Base-by-base conservation (phyloP, 2,113 vertebrate species). In the Scartelaos histophorus region DNA sequence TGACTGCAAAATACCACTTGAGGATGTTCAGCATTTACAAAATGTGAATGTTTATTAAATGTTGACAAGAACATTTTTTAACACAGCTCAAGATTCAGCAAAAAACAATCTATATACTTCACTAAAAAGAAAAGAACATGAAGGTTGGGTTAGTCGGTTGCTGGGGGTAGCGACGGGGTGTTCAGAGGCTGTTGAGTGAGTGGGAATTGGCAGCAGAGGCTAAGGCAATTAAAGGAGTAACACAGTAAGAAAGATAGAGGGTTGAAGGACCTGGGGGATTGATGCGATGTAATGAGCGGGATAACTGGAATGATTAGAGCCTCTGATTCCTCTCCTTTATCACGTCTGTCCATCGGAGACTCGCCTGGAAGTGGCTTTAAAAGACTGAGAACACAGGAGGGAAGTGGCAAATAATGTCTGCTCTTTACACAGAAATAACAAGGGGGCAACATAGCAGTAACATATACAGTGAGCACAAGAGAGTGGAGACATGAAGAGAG, bases 31-130 rank as follows among this genome's bases (percentile, higher is more conserved):
- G 87, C 90, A 88, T 86, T 92, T 93, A 91, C 82, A 93, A 93
- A 93, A 93, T 90, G 91, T 90, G 92, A 92, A 92, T 90, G 88
- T 93, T 93, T 93, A 93, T 93, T 93, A 92, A 93, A 93, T 92
- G 92, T 89, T 54, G 90, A 92, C 92, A 90, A 89, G 88, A 92
- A 93, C 92, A 93, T 90, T 92, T n/a, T 58, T 87, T 92, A 93
- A 93, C 92, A 93, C 91, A 88, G 87, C 92, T 92, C 91, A 92
- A 92, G 90, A 92, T 90, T 91, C 90, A 86, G 91, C 92, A 86
- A 91, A 86, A 91, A 92, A 91, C 89, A 87, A 92, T 87, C 87
- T 90, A 91, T 90, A 89, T 87, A 92, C 90, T 80, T 89, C 88
- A 92, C 90, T 57, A 75, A 82, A 86, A 84, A 81, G 0, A 78